Evolutionary conservation across 2,888 invertebrate genomes (phyloP).

Genomic region (Athripsodes cinereus): DNA sequence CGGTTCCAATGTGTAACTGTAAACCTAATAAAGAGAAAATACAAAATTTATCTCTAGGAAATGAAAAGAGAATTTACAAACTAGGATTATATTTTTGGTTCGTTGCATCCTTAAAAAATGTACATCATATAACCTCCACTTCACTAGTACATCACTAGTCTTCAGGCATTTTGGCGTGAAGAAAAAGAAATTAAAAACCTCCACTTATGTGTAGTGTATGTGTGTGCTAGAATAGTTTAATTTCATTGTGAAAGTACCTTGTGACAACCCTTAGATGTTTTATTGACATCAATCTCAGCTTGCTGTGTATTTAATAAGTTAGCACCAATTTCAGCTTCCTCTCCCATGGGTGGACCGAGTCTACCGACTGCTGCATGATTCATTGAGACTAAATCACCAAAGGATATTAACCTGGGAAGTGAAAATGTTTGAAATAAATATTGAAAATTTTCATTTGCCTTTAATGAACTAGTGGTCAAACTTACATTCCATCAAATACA

Average conservation of each 20-base stretch:
- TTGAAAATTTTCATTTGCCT: neutral
- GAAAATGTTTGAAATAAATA: conserved; percentile 10
- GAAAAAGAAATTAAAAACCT: neutral
- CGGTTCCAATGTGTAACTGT: conserved; percentile 68
- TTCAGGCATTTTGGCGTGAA: too few species aligned
- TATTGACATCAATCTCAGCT: conserved; percentile 38
- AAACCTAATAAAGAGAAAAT: too few species aligned
- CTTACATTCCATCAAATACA: conserved; percentile 74
- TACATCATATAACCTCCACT: too few species aligned
- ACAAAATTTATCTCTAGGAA: too few species aligned
- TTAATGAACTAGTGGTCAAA: neutral
- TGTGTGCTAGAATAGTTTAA: too few species aligned
- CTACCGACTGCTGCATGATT: conserved; percentile 64
- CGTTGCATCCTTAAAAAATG: too few species aligned
- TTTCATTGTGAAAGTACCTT: too few species aligned
- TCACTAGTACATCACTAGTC: too few species aligned
- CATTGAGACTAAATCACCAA: conserved; percentile 59
- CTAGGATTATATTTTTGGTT: too few species aligned
- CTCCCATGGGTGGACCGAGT: conserved; percentile 48
- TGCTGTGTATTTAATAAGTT: conserved; percentile 48
- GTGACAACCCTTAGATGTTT: conserved; percentile 52
- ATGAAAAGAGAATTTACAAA: neutral
- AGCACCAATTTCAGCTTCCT: conserved; percentile 38
- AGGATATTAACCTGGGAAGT: conserved; percentile 50
- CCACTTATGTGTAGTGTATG: neutral